These are phyloP conservation scores for Parnassius mnemosyne DNA, from an alignment of 2,888 invertebrate species.

Conservation along the genomic window DNA sequence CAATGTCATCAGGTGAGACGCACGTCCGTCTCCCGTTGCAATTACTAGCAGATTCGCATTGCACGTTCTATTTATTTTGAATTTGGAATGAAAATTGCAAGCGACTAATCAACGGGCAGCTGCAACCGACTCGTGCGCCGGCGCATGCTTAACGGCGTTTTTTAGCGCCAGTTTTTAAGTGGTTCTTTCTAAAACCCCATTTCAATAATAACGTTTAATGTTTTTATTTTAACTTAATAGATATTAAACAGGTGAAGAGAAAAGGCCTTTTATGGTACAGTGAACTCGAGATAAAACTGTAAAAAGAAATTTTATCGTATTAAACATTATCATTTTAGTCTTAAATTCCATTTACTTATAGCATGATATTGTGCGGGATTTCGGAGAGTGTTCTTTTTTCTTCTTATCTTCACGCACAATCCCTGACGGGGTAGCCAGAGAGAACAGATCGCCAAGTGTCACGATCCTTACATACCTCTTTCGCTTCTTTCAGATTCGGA, in stretches of 20 bases:
- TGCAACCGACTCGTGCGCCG: conserved; percentile 57
- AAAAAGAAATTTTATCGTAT: too few relatives aligned
- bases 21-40: conserved; percentile 44
- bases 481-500: too few relatives aligned
- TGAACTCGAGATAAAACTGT: too few relatives aligned
- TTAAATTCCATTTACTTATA: too few relatives aligned
- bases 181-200: conserved; percentile 39
- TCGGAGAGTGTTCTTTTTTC: too few relatives aligned
- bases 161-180: conserved; percentile 42
- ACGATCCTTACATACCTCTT: too few relatives aligned
- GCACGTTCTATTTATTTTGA: conserved; percentile 51
- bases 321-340: too few relatives aligned
- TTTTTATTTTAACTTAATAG: conserved; percentile 16
- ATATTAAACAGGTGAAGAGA: conserved; percentile 16
- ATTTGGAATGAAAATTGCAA: conserved; percentile 54
- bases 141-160: conserved; percentile 44
- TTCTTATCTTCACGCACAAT: too few relatives aligned
- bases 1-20: conserved; percentile 49
- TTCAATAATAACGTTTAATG: conserved; percentile 33
- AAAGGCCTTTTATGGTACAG: conserved; percentile 1
- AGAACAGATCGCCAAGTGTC: too few relatives aligned
- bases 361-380: too few relatives aligned
- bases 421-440: too few relatives aligned
- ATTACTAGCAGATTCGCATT: conserved; percentile 44
- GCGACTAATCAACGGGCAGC: conserved; percentile 57